Conservation (phyloP, 2,797 vertebrate species). For the Graptemys geographica region DNA sequence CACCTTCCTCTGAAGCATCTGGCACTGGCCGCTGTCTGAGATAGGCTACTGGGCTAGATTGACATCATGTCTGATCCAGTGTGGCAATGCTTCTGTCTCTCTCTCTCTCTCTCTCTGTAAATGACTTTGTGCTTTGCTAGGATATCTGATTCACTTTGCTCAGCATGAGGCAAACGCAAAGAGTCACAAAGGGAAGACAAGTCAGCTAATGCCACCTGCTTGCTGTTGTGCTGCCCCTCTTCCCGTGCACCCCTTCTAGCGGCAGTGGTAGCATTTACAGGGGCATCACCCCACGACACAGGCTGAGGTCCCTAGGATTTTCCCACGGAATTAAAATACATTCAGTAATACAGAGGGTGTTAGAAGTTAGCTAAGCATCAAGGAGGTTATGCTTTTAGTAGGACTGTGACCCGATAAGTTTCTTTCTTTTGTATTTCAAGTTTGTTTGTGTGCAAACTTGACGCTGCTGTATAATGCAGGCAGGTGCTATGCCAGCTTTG, state of each 20-base stretch:
- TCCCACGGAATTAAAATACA: not conserved
- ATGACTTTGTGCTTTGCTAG: not conserved
- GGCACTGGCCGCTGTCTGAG: not conserved
- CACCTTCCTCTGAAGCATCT: not conserved
- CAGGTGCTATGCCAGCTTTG: not conserved
- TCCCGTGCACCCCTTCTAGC: not conserved
- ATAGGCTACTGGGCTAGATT: not conserved
- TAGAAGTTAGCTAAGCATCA: not conserved
- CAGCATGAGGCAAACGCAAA: not conserved
- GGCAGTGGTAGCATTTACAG: not conserved
- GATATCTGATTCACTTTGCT: not conserved
- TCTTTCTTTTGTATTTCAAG: not conserved
- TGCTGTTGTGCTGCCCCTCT: not conserved
- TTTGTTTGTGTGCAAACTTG: not conserved
- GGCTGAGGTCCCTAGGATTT: not conserved
- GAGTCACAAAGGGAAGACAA: not conserved
- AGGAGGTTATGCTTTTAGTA: not conserved
- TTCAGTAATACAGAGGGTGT: not conserved
- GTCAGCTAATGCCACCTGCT: not conserved
- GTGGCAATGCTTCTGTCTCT: too few relatives aligned
- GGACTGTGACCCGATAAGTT: not conserved
- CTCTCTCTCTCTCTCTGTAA: not conserved
- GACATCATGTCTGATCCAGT: not conserved
- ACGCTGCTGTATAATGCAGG: not conserved
- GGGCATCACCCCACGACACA: not conserved